These are phyloP conservation scores for silkworm (Bombyx mori) DNA, from an alignment of 1,140 invertebrate species.

Conservation along the genomic window DNA sequence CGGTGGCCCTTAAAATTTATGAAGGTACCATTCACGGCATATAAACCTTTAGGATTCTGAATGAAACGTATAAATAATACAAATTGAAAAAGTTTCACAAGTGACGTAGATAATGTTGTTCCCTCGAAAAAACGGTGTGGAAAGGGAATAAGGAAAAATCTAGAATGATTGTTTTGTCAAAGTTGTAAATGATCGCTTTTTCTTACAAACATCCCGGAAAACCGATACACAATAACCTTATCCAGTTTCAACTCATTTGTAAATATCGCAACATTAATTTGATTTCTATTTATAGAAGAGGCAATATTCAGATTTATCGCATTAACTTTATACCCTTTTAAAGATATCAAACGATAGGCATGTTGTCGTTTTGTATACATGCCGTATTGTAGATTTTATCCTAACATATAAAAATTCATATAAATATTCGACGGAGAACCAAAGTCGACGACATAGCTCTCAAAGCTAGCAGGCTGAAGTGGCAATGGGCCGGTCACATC, in stretches of 20 bases:
- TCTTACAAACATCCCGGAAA: slow-evolving; percentile 7
- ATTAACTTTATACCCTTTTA: too few species aligned
- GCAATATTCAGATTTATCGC: too few species aligned
- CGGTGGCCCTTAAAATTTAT: slow-evolving; percentile 7
- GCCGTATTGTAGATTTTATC: too few species aligned
- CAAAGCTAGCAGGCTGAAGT: too few species aligned
- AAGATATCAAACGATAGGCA: too few species aligned
- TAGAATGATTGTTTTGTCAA: slow-evolving; percentile 13
- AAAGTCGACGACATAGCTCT: too few species aligned
- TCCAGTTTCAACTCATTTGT: neutral
- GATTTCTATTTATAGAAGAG: too few species aligned
- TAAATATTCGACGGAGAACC: too few species aligned
- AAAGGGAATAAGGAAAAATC: slow-evolving; percentile 7
- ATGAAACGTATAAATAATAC: slow-evolving; percentile 9
- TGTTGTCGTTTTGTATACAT: too few species aligned
- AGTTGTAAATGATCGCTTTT: slow-evolving; percentile 9
- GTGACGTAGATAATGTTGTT: neutral
- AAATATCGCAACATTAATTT: too few species aligned
- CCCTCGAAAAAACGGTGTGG: neutral
- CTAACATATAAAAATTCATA: too few species aligned
- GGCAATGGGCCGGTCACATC: too few species aligned
- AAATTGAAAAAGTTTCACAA: slow-evolving; percentile 7
- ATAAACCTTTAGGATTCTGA: slow-evolving; percentile 4
- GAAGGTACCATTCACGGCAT: slow-evolving; percentile 7
- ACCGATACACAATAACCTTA: slow-evolving; percentile 6